Evolutionary conservation across 2,797 vertebrate species (phyloP).

Genomic region (Anableps anableps): DNA sequence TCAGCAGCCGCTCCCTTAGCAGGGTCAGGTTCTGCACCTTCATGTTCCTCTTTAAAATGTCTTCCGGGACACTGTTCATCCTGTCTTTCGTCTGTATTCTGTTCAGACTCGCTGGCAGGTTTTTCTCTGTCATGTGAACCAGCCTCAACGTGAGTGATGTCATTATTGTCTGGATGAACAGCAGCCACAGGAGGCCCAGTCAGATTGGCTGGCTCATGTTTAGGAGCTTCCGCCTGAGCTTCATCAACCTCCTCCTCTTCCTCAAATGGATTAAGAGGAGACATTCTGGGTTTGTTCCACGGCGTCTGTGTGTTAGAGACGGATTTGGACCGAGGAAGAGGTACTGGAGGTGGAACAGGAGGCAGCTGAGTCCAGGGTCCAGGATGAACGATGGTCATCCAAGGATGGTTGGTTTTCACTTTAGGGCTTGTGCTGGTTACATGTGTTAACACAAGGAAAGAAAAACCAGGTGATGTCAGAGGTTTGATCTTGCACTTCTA

Average conservation of each 20-base stretch:
- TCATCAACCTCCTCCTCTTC: conserved; percentile 34
- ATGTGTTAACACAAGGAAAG: conserved; percentile 4
- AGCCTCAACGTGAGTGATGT: conserved; percentile 1
- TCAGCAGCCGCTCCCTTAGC: background rate
- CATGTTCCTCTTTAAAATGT: background rate
- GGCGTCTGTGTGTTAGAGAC: background rate
- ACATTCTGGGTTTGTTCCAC: conserved; percentile 28
- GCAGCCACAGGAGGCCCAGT: conserved; percentile 32
- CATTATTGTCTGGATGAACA: conserved; percentile 39
- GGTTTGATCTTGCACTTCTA: background rate
- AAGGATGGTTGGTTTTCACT: conserved; percentile 76
- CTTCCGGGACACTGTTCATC: conserved; percentile 35
- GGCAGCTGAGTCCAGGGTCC: conserved; percentile 88
- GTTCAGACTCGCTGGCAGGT: conserved; percentile 60
- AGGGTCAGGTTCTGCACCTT: background rate
- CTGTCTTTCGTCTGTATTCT: conserved; percentile 58
- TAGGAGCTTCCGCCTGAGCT: background rate
- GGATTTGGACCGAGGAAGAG: conserved; percentile 50
- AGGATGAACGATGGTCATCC: conserved; percentile 86
- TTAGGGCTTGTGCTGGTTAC: background rate
- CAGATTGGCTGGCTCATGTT: conserved; percentile 6
- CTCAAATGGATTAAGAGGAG: conserved; percentile 66
- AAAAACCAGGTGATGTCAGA: background rate
- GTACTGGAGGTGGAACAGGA: conserved; percentile 47
- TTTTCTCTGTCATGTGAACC: conserved; percentile 32